Evolutionary conservation across 2,797 vertebrate genomes (phyloP), one percentile per base, ranked within the genome.

Genomic region (Tamandua tetradactyla): DNA sequence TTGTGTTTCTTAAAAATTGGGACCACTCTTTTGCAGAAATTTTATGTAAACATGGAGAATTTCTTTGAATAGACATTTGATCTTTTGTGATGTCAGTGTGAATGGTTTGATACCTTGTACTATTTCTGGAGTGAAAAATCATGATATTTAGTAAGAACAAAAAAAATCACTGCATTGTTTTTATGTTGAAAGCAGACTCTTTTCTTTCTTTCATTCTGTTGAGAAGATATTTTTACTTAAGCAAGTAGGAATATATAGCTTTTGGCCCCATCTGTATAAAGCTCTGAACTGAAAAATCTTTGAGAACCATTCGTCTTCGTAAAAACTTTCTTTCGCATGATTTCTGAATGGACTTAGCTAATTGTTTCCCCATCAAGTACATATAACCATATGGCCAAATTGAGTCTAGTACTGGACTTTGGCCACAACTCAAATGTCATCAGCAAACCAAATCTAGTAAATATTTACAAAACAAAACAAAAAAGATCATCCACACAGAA

Each of bases 111-210:
- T 95, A 52, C 23, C 76, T 62, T 78, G 15, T 79, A 49, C 12
- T 79, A 66, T 89, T 93, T 89, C 17, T 78, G 12, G 47, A 57
- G 40, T 90, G 57, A 95, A 37, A 88, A 86, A 35, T 75, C 52
- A 7, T 83, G 55, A 79, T 80, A 86, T 69, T 93, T 95, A 89
- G 64, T 87, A 82, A 85, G 71, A 88, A 49, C 30, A 74, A 93
- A 69, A n/a, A 90, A 89, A 95, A 22, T 3, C 27, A 78, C 20
- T 5, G 40, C 10, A 52, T 37, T 90, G 30, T 55, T 95, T 94
- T 84, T 61, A 59, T 87, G n/a, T 80, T 72, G 27, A 94, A 71
- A 94, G 30, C 35, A 92, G 7, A 2, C 52, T 66, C 4, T 20
- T 57, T 75, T 75, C 20, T 79, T 5, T 12, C 14, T 17, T 55